Evolutionary conservation across 1,140 invertebrate genomes (phyloP), one percentile per base, ranked within the genome.

Genomic region (Hyles euphorbiae): DNA sequence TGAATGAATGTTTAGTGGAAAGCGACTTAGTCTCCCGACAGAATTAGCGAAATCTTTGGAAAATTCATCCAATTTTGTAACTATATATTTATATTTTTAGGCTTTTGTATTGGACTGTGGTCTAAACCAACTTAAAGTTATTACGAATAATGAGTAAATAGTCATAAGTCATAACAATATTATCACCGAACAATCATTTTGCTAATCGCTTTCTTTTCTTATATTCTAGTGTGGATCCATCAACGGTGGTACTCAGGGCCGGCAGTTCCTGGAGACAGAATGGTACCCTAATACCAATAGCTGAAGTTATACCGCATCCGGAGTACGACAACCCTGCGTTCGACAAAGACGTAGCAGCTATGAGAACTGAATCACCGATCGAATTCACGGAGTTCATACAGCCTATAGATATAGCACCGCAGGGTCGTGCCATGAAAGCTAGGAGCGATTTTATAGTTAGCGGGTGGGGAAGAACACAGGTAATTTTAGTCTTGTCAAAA

Each of bases 321-420:
- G 68, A 86, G 7, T 93, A 90, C 66, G 74, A 89, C 40, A 61
- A 76, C 34, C 87, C 86, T 3, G 79, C 76, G 0, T 91, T 91
- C 48, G 85, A 91, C 53, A 91, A 92, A 61, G 92, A 94, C 58
- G 90, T 94, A 2, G 91, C 91, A 3, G 72, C 93, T 8, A 76
- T 93, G 60, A 85, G 86, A 57, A 88, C 85, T 0, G 73, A 57
- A 0, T 62, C 79, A 5, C 73, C 79, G 0, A 81, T 88, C 7
- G 45, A 76, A 44, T 88, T 87, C 48, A 69, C 55, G 32, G 74
- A 81, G 0, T 70, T 63, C 0, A 78, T 81, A 4, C 74, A 79
- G 45, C 74, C 83, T 0, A 76, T 88, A 2, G 36, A 55, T 1
- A 59, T 88, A 12, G 69, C 85, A 5, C 52, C 63, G 0, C 67